Evolutionary conservation across 1,140 invertebrate genomes (phyloP), one percentile per base, ranked within the genome.

Genomic region (Pseudomyrmex gracilis): DNA sequence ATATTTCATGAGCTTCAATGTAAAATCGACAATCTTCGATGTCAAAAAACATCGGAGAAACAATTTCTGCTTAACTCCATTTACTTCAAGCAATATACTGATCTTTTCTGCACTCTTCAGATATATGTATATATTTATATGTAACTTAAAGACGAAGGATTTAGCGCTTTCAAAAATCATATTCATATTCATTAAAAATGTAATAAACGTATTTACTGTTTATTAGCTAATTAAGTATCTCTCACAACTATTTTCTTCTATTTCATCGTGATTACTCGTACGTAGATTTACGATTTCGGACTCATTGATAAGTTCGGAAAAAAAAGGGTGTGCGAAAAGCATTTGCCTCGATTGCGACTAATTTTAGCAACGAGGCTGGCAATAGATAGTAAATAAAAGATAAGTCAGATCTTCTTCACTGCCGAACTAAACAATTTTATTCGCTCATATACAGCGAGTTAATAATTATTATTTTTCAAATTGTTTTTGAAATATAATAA

Each of bases 251-350:
- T 80, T 80, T 80, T 49, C 43, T 22, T 70, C 43, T 53, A 71
- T 71, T 70, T 53, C 55, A 58, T 80, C 43, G 76, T 80, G 76
- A 80, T 80, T 60, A 78, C 53, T 70, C 76, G 47, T 70, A 80
- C 55, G 76, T 80, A 80, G 53, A 80, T 58, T 70, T 34, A 20
- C 66, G 8, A 70, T 49, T 20, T 47, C 45, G 17, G 24, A 49
- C 13, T 24, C n/a, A 49, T 58, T 53, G 43, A 24, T 49, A 20
- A 71, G 24, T 9, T 78, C 22, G 43, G 24, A 55, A 17, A 76
- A 1, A 20, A 20, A 20, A 53, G 47, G 8, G 17, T 47, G 15
- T 66, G 24, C 13, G 24, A 73, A 13, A 47, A 4, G 13, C 8
- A 51, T 51, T 64, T 60, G 10, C 12, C 17, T 55, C 8, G 17